Percentiles rank a stretch among this genome's conserved stretches.
These are phyloP conservation scores for Pogona vitticeps DNA, from an alignment of 2,113 vertebrate species.

Conservation along the genomic window DNA sequence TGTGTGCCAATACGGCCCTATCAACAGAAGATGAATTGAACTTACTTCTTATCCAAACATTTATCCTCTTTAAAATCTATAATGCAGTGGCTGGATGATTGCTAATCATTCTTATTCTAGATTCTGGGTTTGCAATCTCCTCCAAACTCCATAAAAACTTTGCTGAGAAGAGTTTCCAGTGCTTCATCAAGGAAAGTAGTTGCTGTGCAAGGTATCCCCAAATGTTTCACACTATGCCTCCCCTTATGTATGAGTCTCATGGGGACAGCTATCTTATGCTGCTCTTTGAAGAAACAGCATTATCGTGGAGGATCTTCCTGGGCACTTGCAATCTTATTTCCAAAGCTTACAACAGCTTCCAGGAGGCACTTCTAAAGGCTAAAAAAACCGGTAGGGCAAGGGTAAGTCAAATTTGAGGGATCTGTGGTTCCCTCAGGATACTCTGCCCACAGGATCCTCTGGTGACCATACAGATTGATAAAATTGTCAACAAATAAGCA, in stretches of 20 bases:
- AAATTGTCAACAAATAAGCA: neutral
- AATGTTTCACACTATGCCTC: neutral
- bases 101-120: neutral
- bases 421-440: no score
- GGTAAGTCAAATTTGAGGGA: neutral
- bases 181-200: neutral
- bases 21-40: neutral
- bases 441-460: no score
- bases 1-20: neutral
- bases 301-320: neutral
- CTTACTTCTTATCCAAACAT: neutral
- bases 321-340: neutral
- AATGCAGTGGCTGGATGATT: neutral
- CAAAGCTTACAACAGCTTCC: neutral
- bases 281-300: neutral
- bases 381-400: neutral
- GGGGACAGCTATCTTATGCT: neutral
- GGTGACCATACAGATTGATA: no score
- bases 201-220: neutral
- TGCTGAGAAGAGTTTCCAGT: neutral
- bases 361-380: neutral
- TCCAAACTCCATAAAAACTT: neutral
- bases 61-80: slow-evolving; percentile 7
- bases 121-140: neutral
- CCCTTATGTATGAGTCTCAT: neutral